Conservation (phyloP, 2,888 invertebrate species). For the Mechanitis messenoides region DNA sequence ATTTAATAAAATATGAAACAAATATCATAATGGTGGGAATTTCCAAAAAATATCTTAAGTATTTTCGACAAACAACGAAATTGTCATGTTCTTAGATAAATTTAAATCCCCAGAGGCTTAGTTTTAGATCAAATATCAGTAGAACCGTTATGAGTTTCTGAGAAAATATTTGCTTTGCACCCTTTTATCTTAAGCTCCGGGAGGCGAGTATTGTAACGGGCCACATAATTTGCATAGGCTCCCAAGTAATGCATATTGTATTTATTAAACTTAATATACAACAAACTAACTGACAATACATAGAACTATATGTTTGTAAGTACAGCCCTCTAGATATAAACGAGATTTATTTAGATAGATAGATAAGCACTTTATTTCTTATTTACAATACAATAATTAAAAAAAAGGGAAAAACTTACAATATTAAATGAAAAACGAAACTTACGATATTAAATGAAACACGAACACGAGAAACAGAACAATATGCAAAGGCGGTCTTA, state of each 20-base stretch:
- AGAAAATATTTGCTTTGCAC: constrained; percentile 32
- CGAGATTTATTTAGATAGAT: too few relatives aligned
- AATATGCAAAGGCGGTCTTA: too few relatives aligned
- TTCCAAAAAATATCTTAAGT: background rate
- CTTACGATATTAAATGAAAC: too few relatives aligned
- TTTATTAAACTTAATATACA: too few relatives aligned
- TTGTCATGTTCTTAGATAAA: constrained; percentile 18
- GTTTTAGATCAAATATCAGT: constrained; percentile 22
- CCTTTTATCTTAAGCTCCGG: constrained; percentile 27
- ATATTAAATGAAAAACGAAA: too few relatives aligned
- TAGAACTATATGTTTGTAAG: too few relatives aligned
- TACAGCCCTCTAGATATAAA: too few relatives aligned
- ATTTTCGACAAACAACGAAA: constrained; percentile 10
- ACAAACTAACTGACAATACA: too few relatives aligned
- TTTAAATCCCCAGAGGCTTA: constrained; percentile 21
- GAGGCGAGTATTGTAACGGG: constrained; percentile 14
- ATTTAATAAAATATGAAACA: background rate
- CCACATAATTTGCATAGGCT: constrained; percentile 28
- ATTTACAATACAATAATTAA: too few relatives aligned
- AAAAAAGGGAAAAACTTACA: too few relatives aligned
- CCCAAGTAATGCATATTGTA: background rate
- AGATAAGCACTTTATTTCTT: too few relatives aligned
- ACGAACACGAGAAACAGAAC: too few relatives aligned
- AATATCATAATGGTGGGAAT: background rate
- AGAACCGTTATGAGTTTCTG: constrained; percentile 24